These are phyloP conservation scores for Philopotamus ludificatus DNA, from an alignment of 1,140 invertebrate species.

Conservation along the genomic window DNA sequence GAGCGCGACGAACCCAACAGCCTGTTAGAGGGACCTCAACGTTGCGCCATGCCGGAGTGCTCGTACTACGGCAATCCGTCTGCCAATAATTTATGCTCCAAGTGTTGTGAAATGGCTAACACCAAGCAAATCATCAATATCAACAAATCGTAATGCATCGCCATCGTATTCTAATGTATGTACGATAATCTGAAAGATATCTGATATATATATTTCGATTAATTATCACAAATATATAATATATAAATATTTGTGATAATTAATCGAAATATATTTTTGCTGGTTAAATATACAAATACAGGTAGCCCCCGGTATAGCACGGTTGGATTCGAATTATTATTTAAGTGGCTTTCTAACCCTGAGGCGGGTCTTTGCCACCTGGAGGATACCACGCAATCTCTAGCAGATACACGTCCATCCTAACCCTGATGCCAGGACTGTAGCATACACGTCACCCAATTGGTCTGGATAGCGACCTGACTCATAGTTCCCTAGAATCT, in stretches of 20 bases:
- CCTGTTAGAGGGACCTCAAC: constrained; percentile 41
- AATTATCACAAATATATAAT: neutral
- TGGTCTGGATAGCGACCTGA: too few species aligned
- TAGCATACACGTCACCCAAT: too few species aligned
- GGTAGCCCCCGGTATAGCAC: neutral
- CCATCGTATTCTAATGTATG: too few species aligned
- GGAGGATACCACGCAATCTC: too few species aligned
- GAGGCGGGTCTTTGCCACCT: too few species aligned
- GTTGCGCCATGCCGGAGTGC: constrained; percentile 50
- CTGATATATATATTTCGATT: too few species aligned
- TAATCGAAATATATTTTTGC: neutral
- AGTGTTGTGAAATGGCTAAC: constrained; percentile 43
- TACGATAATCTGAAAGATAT: too few species aligned
- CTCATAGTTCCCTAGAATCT: too few species aligned
- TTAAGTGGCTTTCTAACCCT: too few species aligned
- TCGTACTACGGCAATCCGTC: constrained; percentile 52
- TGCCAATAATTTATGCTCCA: constrained; percentile 52
- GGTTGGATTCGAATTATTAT: too few species aligned
- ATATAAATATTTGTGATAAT: neutral
- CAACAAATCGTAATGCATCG: constrained; percentile 19
- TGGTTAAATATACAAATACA: neutral
- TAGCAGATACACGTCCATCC: too few species aligned
- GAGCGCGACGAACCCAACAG: constrained; percentile 1
- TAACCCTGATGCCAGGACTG: too few species aligned
- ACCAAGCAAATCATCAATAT: constrained; percentile 23